Evolutionary conservation across 2,797 vertebrate species (phyloP), one percentile per base, ranked within the genome.

Genomic region (Macroramphosus scolopax): DNA sequence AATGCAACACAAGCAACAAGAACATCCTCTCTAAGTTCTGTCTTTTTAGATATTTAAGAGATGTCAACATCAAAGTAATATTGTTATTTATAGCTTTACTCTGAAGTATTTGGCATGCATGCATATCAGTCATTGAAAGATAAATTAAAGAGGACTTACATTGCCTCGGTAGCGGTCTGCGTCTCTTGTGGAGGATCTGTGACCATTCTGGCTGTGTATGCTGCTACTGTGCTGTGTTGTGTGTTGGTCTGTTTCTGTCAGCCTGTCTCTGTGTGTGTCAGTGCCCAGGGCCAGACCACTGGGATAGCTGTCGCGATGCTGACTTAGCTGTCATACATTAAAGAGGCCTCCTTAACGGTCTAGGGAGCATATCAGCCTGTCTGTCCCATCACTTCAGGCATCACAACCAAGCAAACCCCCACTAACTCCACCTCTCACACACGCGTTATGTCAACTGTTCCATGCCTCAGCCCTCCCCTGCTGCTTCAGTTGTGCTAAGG

Each of bases 291-390:
- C 70, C 80, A 78, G 55, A 72, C 76, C 71, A 63, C 69, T 71
- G 77, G 82, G 71, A 72, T 68, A 39, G 75, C 75, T 62, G 72
- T 80, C 75, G 78, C 70, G 53, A 63, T 62, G 81, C 84, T 88
- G 88, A 84, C 86, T 84, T 84, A 69, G 81, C 83, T 87, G 86
- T 88, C 88, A 84, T 75, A 80, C 68, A 81, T 75, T 78, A 68
- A 82, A 77, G 60, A 85, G 78, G 62, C 65, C 83, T 84, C 70
- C 75, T 80, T 81, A 82, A 80, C 46, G 43, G 81, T 84, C 82
- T 75, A 28, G 62, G 55, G 66, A 82, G 65, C 78, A 81, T 58
- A 75, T 83, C 75, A 73, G 51, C 70, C 41, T 44, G 63, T 64
- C 70, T 75, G 73, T 77, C 65, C 65, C 53, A 60, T 81, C 74